Evolutionary conservation across 2,797 vertebrate genomes (phyloP), one percentile per base, ranked within the genome.

Genomic region (Schizopygopsis pylzovi): DNA sequence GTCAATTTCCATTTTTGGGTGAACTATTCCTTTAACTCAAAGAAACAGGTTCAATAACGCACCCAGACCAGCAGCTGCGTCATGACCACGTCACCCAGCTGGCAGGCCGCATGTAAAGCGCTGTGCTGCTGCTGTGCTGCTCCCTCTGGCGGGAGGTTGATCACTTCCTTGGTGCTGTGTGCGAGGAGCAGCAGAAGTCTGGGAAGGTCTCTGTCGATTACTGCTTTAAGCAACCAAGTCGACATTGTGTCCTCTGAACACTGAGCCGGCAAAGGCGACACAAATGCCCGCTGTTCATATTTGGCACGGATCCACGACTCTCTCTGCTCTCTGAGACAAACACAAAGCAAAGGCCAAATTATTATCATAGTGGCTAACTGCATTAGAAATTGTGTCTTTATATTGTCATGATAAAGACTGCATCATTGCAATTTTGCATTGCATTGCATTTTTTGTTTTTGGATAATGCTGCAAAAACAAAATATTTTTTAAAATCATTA

Each of bases 1-100:
- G 56, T 1, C 59, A n/a, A 61, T 61, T 61, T 61, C 10, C 28
- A 67, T 67, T 18, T 33, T 33, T 67, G 63, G 59, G 22, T n/a
- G 9, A 59, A n/a, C 56, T n/a, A 59, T 59, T n/a, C 1, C 56
- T 59, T 59, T n/a, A 59, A 39, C 16, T 39, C 16, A 67, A 71
- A 81, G 16, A 76, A 16, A 37, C 54, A 82, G 67, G 37, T 20
- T 43, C 13, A 13, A 71, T 18, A 61, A 76, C 94, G 37, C 92
- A 99, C 98, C 98, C 98, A 99, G 89, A 99, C 90, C 63, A 99
- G 95, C 89, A 99, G 96, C 91, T 99, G 98, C 6, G 98, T 98
- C 95, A 98, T 97, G 81, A 98, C 98, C 0, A 96, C 97, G 0
- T 98, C 96, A 20, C 96, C 95, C 87, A 96, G 95, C 87, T 97